A percentile compares a stretch with the other conserved stretches of the same genome.
Evolutionary conservation across 1,140 invertebrate species (phyloP).

Genomic region (Sitobion miscanthi): DNA sequence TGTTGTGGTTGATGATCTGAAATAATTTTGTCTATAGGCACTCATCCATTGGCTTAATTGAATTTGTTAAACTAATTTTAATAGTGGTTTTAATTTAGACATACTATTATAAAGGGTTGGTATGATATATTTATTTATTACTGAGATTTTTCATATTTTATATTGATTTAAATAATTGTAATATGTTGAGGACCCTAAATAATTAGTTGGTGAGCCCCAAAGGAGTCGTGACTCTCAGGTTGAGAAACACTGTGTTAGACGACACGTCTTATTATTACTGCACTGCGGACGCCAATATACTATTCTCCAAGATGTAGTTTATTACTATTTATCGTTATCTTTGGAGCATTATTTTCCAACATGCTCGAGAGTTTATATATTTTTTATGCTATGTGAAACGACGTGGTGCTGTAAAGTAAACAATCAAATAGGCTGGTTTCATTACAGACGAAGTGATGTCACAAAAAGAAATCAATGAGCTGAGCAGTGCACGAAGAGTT

Average conservation of each 20-base stretch:
- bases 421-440: background rate
- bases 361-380: background rate
- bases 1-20: background rate
- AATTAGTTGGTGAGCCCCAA: no score
- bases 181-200: background rate
- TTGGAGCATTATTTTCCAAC: background rate
- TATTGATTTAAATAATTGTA: background rate
- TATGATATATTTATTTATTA: background rate
- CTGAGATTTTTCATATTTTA: background rate
- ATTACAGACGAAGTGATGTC: background rate
- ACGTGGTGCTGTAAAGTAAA: no score
- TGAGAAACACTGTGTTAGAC: background rate
- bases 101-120: background rate
- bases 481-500: background rate
- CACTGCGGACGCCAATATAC: background rate
- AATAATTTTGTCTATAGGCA: background rate
- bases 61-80: no score
- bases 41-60: no score
- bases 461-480: background rate
- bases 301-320: background rate
- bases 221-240: background rate
- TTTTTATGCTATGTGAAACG: background rate
- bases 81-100: background rate
- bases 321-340: background rate
- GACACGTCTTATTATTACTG: background rate